Evolutionary conservation across 2,113 vertebrate species (phyloP).

Genomic region (Scomber japonicus): DNA sequence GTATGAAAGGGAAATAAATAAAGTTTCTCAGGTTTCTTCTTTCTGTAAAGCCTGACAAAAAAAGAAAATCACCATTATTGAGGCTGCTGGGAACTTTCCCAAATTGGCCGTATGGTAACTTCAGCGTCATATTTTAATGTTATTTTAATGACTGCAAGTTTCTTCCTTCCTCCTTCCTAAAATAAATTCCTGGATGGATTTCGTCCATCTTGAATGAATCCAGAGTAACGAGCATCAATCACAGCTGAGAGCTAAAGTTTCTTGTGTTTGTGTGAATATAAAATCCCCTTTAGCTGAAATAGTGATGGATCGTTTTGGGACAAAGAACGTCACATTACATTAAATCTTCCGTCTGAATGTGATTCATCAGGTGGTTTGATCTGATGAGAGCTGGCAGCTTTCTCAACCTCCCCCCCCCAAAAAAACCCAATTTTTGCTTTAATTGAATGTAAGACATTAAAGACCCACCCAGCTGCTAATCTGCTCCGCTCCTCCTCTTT

Average conservation of each 20-base stretch:
- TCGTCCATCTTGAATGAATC: too few species aligned
- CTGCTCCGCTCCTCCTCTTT: slow-evolving; percentile 5
- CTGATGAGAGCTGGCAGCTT: slow-evolving; percentile 24
- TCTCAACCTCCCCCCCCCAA: background rate
- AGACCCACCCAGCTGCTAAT: slow-evolving; percentile 47
- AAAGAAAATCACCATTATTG: too few species aligned
- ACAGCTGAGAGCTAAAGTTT: background rate
- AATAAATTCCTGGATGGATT: too few species aligned
- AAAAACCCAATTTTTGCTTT: slow-evolving; percentile 4
- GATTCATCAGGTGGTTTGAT: slow-evolving; percentile 18
- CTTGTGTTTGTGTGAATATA: background rate
- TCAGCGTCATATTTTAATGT: too few species aligned
- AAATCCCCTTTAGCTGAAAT: background rate
- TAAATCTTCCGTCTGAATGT: background rate
- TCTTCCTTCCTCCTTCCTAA: too few species aligned
- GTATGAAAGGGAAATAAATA: too few species aligned
- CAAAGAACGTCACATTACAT: background rate
- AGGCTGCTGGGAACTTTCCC: too few species aligned
- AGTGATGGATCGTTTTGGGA: slow-evolving; percentile 7
- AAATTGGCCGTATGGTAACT: too few species aligned
- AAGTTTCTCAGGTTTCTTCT: too few species aligned
- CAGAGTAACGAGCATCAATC: background rate
- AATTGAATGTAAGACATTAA: slow-evolving; percentile 17
- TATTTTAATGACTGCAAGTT: too few species aligned
- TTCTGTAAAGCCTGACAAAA: too few species aligned